Evolutionary conservation across 2,888 invertebrate species (phyloP), one percentile per base, ranked within the genome.

Genomic region (Ceramica pisi): DNA sequence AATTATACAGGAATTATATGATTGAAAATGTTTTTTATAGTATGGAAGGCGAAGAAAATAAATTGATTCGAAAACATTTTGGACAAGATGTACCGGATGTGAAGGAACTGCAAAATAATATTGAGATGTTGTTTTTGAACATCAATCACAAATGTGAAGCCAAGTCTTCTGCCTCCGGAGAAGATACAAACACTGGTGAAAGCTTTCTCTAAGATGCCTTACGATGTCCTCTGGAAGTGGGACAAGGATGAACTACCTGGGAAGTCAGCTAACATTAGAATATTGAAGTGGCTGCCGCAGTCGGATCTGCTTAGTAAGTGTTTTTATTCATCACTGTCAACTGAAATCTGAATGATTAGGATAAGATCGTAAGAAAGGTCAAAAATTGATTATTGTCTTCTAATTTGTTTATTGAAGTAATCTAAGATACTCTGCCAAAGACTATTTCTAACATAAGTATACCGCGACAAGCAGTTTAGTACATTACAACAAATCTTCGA

Each of bases 221-320:
- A 96, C 60, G 89, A 93, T 66, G 90, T 96, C 6, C 67, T 96
- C 14, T 95, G 94, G 94, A 96, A 95, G 82, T 95, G 92, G 92
- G 92, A 94, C 67, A 86, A 81, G 2, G 94, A 94, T 35, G 87
- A 83, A n/a, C 73, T 95, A 56, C 90, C 90, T 0, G 91, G 86
- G 51, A 82, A 85, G 19, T 87, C 95, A 0, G 61, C 86, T 10
- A 96, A 96, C 64, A 92, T 96, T 0, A 92, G 84, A 63, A 86
- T 94, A 51, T 87, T 86, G 1, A 94, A 94, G 75, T 96, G 96
- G 96, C 84, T 96, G 31, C 95, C 96, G 0, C 96, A 96, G 65
- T 89, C 86, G 7, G 85, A 85, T 57, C 31, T 85, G 2, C 71
- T 85, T 0, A 78, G 86, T 85, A 66, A 83, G 84, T 78, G 2